A percentile compares a stretch with the other conserved stretches of the same genome.
Conservation (phyloP, 1,140 invertebrate genomes). For the Anoplolepis gracilipes region DNA sequence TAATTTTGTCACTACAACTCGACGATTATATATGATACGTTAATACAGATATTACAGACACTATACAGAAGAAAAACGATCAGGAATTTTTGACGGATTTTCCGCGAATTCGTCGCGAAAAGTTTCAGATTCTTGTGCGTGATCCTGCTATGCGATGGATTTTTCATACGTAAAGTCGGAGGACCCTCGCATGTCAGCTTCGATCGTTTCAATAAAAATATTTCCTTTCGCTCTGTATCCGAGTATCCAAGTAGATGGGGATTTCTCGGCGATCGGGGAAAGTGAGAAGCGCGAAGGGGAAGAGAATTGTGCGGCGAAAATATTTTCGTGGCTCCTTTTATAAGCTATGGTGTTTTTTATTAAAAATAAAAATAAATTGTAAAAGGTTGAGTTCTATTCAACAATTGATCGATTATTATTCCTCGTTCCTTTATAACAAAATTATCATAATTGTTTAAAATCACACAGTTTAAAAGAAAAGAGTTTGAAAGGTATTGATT, state of each 20-base stretch:
- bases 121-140: slow-evolving; percentile 40
- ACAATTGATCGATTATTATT: background rate
- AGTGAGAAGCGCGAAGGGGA: slow-evolving; percentile 23
- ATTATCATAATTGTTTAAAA: background rate
- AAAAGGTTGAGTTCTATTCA: background rate
- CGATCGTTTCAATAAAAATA: slow-evolving; percentile 74
- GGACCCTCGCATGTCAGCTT: slow-evolving; percentile 63
- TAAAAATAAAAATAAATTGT: background rate
- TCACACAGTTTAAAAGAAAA: background rate
- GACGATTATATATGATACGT: background rate
- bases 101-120: slow-evolving; percentile 7
- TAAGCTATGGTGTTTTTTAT: background rate
- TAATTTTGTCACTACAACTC: background rate
- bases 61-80: background rate
- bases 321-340: slow-evolving; percentile 1
- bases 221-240: slow-evolving; percentile 62
- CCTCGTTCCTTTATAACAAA: background rate
- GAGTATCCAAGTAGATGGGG: slow-evolving; percentile 42
- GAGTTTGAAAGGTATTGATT: background rate
- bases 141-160: slow-evolving; percentile 51
- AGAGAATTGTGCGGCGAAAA: slow-evolving; percentile 32
- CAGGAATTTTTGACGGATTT: background rate
- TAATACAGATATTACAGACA: background rate
- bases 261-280: slow-evolving; percentile 42
- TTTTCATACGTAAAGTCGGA: slow-evolving; percentile 46